These are phyloP conservation scores for Oithona nana DNA, from an alignment of 2,888 invertebrate genomes.

Conservation along the genomic window DNA sequence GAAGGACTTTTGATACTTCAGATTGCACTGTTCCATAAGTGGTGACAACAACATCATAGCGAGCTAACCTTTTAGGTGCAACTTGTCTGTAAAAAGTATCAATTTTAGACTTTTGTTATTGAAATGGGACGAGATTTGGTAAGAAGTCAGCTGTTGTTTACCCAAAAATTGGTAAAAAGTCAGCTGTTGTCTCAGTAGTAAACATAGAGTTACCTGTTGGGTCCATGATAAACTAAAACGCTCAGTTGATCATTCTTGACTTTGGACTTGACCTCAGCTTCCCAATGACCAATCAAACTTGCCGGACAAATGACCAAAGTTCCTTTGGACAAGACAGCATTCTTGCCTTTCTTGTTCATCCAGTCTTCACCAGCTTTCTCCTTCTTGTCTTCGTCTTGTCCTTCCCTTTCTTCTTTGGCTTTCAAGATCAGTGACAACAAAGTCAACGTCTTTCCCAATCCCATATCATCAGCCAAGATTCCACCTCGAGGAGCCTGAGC, in stretches of 20 bases:
- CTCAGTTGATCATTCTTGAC: slow-evolving; percentile 39
- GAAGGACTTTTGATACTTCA: slow-evolving; percentile 23
- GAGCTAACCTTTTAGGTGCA: slow-evolving; percentile 41
- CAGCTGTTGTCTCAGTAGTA: too few relatives aligned
- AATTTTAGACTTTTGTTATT: too few relatives aligned
- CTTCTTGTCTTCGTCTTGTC: slow-evolving; percentile 23
- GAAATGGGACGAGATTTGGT: too few relatives aligned
- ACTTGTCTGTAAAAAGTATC: too few relatives aligned
- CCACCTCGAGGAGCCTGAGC: slow-evolving; percentile 33
- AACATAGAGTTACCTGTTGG: slow-evolving; percentile 35
- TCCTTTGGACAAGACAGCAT: slow-evolving; percentile 31
- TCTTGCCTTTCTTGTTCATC: slow-evolving; percentile 18
- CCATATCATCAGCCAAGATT: slow-evolving; percentile 22
- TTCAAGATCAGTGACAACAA: slow-evolving; percentile 22
- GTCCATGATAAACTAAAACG: slow-evolving; percentile 59
- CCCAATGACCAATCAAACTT: slow-evolving; percentile 77
- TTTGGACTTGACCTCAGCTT: slow-evolving; percentile 48
- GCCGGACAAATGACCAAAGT: slow-evolving; percentile 85
- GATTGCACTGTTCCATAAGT: slow-evolving; percentile 52
- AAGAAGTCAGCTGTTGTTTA: too few relatives aligned
- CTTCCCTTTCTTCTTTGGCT: slow-evolving; percentile 23
- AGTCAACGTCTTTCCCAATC: slow-evolving; percentile 23
- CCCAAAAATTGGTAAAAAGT: too few relatives aligned
- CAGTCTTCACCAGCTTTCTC: slow-evolving; percentile 19
- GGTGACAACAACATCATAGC: slow-evolving; percentile 63